Conservation (phyloP, 1,140 invertebrate species). For the Steinernema feltiae region DNA sequence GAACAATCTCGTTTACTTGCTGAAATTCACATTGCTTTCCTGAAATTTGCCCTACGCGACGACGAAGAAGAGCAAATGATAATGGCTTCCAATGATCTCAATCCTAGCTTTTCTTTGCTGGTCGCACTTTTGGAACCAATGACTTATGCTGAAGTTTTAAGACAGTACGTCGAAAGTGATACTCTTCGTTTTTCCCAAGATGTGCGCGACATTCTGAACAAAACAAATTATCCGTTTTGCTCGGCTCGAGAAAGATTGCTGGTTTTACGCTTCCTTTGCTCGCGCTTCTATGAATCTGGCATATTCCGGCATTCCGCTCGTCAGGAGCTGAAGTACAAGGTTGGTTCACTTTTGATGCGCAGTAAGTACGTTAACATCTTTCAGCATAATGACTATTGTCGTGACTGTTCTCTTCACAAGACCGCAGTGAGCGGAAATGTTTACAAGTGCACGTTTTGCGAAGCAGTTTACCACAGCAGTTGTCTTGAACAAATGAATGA, state of each 20-base stretch:
- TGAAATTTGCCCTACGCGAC: slow-evolving; percentile 23
- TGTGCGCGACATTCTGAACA: slow-evolving; percentile 18
- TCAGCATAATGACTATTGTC: slow-evolving; percentile 3
- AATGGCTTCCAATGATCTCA: slow-evolving; percentile 14
- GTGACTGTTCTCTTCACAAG: background rate
- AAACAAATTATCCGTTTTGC: slow-evolving; percentile 20
- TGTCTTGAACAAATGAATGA: background rate
- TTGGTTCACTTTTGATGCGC: background rate
- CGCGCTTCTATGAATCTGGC: background rate
- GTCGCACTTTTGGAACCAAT: slow-evolving; percentile 26
- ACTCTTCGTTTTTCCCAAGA: background rate
- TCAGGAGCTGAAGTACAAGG: background rate
- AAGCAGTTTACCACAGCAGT: background rate
- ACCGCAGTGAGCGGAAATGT: background rate
- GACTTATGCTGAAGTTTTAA: slow-evolving; percentile 33
- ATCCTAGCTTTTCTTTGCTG: slow-evolving; percentile 26
- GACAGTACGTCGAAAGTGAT: slow-evolving; percentile 23
- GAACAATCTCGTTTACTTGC: slow-evolving; percentile 29
- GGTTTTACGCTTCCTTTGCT: background rate
- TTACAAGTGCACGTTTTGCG: slow-evolving; percentile 1
- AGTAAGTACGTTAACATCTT: background rate
- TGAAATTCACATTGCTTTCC: slow-evolving; percentile 33
- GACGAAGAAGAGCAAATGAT: slow-evolving; percentile 36
- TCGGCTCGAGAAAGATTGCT: background rate
- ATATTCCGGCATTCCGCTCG: background rate